A percentile compares a stretch with the other conserved stretches of the same genome.
These are phyloP conservation scores for Xenopus laevis DNA, from an alignment of 2,113 vertebrate species.

Conservation along the genomic window DNA sequence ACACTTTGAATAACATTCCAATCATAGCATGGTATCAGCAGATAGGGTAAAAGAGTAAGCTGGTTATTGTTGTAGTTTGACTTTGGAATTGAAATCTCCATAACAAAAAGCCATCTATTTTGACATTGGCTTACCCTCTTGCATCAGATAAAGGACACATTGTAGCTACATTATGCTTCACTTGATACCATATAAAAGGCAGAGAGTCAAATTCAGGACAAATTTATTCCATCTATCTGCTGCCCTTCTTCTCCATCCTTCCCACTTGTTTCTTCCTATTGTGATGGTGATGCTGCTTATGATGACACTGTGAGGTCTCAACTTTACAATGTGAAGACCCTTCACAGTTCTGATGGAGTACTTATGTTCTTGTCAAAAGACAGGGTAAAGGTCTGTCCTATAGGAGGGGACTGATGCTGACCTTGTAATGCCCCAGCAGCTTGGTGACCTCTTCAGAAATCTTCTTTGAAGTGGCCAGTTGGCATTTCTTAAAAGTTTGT, in stretches of 20 bases:
- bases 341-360: neutral
- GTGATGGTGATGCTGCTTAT: neutral
- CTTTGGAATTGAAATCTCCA: neutral
- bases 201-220: neutral
- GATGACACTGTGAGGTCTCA: slow-evolving; percentile 3
- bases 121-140: neutral
- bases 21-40: too few relatives aligned
- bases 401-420: neutral
- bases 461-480: neutral
- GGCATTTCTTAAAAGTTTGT: neutral
- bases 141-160: neutral
- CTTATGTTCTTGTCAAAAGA: neutral
- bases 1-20: too few relatives aligned
- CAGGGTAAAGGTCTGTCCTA: neutral
- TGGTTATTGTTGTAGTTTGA: neutral
- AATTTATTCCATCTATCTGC: neutral
- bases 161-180: neutral
- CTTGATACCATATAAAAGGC: neutral
- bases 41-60: neutral
- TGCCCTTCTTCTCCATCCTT: neutral
- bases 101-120: neutral
- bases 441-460: slow-evolving; percentile 1
- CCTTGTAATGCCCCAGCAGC: neutral
- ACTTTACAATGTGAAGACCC: neutral
- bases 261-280: neutral